phyloP scores from a whole-genome alignment of 2,888 invertebrate species.

The Pemphredon lugubris region DNA sequence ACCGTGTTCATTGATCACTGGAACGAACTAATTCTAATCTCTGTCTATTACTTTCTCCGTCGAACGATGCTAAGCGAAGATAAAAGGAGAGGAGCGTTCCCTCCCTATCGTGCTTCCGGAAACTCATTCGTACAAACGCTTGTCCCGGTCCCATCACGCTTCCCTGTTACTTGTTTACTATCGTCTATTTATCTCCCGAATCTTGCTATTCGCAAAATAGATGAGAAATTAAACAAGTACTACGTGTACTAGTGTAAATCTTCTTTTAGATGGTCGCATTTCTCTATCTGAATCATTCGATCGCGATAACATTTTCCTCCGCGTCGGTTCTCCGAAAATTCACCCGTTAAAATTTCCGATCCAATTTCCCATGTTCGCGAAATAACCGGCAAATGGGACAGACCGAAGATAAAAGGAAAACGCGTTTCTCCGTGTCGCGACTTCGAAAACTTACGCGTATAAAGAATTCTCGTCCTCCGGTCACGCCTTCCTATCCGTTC shows the following conservation, averaged over 20 bases:
- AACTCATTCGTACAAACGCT: background rate
- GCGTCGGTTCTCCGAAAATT: too few species aligned
- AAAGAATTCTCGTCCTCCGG: background rate
- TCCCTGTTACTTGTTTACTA: background rate
- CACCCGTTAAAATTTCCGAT: too few species aligned
- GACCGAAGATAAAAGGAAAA: background rate
- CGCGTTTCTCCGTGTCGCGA: background rate
- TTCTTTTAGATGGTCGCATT: too few species aligned
- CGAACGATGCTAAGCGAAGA: background rate
- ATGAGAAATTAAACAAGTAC: too few species aligned
- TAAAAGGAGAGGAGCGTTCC: background rate
- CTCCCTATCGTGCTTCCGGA: background rate
- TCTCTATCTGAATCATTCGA: too few species aligned
- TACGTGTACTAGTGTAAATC: too few species aligned
- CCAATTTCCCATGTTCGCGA: too few species aligned
- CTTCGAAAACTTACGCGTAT: background rate
- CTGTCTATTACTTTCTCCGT: background rate
- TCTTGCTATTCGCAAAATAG: too few species aligned
- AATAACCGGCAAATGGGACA: too few species aligned
- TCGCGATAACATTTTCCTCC: too few species aligned
- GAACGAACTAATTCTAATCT: background rate
- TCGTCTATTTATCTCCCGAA: too few species aligned
- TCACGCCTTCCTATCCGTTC: slow-evolving; percentile 5
- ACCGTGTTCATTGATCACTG: background rate
- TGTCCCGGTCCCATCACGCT: background rate